These are phyloP conservation scores for Tanytarsus gracilentus DNA, from an alignment of 2,888 invertebrate species.

Conservation along the genomic window DNA sequence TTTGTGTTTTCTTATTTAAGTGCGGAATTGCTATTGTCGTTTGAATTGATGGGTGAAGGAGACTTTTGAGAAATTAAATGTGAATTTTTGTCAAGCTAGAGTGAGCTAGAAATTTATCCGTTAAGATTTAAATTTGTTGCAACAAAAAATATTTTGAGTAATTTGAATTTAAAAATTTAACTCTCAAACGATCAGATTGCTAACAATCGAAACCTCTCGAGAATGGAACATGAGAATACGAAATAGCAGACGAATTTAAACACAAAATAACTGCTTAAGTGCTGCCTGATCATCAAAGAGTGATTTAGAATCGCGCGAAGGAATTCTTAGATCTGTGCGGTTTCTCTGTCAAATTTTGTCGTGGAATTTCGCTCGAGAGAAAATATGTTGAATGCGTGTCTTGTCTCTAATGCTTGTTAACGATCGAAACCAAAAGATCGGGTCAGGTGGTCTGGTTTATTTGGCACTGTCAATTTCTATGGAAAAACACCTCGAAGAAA, in stretches of 20 bases:
- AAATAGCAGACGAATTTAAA: neutral
- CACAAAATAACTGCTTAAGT: too few relatives aligned
- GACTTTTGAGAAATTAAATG: too few relatives aligned
- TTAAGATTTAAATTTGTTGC: neutral
- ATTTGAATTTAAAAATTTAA: neutral
- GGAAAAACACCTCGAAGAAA: neutral
- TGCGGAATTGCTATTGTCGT: too few relatives aligned
- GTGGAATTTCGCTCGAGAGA: too few relatives aligned
- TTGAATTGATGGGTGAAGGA: too few relatives aligned
- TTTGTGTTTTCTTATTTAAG: neutral
- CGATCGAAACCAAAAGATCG: constrained; percentile 1
- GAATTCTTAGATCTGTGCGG: constrained; percentile 6
- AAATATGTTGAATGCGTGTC: too few relatives aligned
- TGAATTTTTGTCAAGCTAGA: too few relatives aligned
- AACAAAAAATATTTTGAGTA: neutral
- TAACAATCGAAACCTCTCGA: too few relatives aligned
- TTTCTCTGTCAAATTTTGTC: neutral
- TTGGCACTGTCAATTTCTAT: neutral
- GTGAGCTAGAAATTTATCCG: too few relatives aligned
- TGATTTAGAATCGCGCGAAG: neutral
- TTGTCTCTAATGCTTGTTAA: too few relatives aligned
- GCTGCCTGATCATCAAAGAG: too few relatives aligned
- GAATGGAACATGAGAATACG: too few relatives aligned
- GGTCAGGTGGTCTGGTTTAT: constrained; percentile 24
- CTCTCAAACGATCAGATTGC: neutral